These are phyloP conservation scores for Kryphioiulus occultus DNA, from an alignment of 2,888 invertebrate genomes.

Conservation along the genomic window DNA sequence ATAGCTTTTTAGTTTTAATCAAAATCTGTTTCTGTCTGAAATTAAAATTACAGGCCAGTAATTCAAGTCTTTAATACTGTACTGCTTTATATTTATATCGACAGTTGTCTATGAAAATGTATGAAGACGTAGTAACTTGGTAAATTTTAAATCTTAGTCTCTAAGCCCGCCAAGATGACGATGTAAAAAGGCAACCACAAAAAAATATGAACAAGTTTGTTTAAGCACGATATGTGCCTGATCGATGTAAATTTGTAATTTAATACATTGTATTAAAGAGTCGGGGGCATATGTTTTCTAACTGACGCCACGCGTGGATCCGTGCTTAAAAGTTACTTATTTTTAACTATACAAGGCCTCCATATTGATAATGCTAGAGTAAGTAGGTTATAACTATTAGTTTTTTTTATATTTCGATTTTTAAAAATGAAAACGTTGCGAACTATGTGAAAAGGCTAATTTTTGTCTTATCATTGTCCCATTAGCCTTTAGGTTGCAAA, in stretches of 20 bases:
- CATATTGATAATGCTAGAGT: neutral
- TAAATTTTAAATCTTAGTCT: no score
- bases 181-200: no score
- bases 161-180: no score
- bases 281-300: neutral
- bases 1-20: no score
- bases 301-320: neutral
- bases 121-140: no score
- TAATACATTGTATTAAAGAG: neutral
- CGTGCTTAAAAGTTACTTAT: neutral
- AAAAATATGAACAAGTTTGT: no score
- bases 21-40: no score
- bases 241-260: neutral
- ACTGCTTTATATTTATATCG: no score
- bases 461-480: slow-evolving; percentile 4
- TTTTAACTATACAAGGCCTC: neutral
- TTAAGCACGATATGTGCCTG: no score
- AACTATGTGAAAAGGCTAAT: neutral
- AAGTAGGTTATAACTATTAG: neutral
- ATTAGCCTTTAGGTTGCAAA: slow-evolving; percentile 33
- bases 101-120: no score
- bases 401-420: neutral
- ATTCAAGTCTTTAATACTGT: no score
- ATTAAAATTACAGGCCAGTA: no score
- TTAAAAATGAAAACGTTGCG: neutral